Evolutionary conservation across 2,888 invertebrate species (phyloP).

Genomic region (Isotomurus palustris): DNA sequence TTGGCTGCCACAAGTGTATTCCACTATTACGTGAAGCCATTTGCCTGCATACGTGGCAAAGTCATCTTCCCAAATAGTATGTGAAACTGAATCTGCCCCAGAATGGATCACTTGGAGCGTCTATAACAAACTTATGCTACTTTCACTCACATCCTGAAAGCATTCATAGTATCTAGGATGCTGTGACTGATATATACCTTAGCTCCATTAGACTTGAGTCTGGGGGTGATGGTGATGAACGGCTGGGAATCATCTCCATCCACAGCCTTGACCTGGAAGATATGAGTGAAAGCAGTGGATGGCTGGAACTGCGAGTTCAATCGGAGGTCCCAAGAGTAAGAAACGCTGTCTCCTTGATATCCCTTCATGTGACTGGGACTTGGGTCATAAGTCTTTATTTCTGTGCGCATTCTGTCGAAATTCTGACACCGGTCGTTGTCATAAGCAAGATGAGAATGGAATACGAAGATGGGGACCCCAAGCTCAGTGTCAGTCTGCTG

Average conservation of each 20-base stretch:
- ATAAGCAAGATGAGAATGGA: slow-evolving; percentile 29
- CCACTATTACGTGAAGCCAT: slow-evolving; percentile 37
- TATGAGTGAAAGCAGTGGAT: slow-evolving; percentile 33
- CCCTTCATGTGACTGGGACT: slow-evolving; percentile 20
- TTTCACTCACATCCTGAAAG: background rate
- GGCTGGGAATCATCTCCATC: slow-evolving; percentile 35
- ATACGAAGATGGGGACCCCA: slow-evolving; percentile 31
- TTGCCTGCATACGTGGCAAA: slow-evolving; percentile 28
- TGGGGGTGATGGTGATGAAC: slow-evolving; percentile 36
- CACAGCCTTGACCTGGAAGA: slow-evolving; percentile 40
- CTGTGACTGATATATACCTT: background rate
- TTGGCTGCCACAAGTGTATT: slow-evolving; percentile 19
- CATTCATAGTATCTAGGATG: background rate
- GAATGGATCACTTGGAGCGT: slow-evolving; percentile 29
- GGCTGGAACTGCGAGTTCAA: slow-evolving; percentile 40
- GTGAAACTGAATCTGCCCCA: slow-evolving; percentile 11
- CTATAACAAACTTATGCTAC: background rate
- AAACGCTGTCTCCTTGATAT: slow-evolving; percentile 28
- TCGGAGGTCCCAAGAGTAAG: slow-evolving; percentile 40
- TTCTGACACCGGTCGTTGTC: slow-evolving; percentile 40
- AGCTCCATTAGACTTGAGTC: slow-evolving; percentile 11
- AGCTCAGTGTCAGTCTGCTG: slow-evolving; percentile 23
- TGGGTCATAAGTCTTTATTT: slow-evolving; percentile 30
- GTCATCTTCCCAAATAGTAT: slow-evolving; percentile 11
- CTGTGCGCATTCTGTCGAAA: slow-evolving; percentile 37